Percentiles rank a stretch among this genome's conserved stretches.
phyloP scores from a whole-genome alignment of 2,888 invertebrate species.

The Scelioninae gen. 1 region DNA sequence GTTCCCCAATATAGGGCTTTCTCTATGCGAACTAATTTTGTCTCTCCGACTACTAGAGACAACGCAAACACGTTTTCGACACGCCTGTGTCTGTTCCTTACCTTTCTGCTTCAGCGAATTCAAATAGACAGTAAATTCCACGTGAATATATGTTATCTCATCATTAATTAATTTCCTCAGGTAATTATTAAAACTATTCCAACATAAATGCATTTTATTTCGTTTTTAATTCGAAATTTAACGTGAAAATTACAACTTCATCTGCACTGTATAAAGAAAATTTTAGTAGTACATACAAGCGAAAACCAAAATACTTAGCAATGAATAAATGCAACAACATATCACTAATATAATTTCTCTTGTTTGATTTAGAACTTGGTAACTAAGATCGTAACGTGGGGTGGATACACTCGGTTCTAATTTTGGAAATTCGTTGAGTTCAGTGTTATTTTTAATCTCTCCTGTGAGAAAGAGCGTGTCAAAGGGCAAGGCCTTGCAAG shows the following conservation, averaged over 20 bases:
- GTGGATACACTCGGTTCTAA: slow-evolving; percentile 68
- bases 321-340: too few species aligned
- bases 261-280: too few species aligned
- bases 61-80: slow-evolving; percentile 65
- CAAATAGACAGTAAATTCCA: slow-evolving; percentile 40
- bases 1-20: slow-evolving; percentile 83
- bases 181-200: slow-evolving; percentile 18
- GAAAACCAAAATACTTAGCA: too few species aligned
- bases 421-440: slow-evolving; percentile 71
- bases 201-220: not conserved
- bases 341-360: slow-evolving; percentile 24
- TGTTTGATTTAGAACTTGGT: slow-evolving; percentile 47
- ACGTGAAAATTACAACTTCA: too few species aligned
- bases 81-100: slow-evolving; percentile 56
- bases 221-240: too few species aligned
- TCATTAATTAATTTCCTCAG: slow-evolving; percentile 30
- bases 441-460: slow-evolving; percentile 74
- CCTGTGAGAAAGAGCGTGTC: slow-evolving; percentile 77
- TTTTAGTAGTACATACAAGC: too few species aligned
- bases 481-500: slow-evolving; percentile 83
- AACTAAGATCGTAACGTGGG: slow-evolving; percentile 40
- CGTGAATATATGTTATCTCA: slow-evolving; percentile 20
- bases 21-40: slow-evolving; percentile 80
- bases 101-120: slow-evolving; percentile 54
- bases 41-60: slow-evolving; percentile 63